phyloP scores from a whole-genome alignment of 2,113 vertebrate species.

The Heterochromis multidens region DNA sequence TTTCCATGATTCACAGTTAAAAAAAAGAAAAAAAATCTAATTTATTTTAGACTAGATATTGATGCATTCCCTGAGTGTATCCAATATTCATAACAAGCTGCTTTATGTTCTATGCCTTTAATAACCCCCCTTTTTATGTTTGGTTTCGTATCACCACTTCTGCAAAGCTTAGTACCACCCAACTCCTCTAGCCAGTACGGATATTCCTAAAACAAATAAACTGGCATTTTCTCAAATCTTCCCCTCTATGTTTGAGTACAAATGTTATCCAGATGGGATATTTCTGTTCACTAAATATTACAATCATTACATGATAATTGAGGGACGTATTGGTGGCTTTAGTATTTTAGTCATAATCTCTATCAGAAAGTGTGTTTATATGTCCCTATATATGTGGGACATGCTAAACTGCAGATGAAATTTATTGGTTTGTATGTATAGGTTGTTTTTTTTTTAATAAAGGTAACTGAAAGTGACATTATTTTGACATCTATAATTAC shows the following conservation, averaged over 20 bases:
- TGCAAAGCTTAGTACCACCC: neutral
- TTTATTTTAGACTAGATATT: too few species aligned
- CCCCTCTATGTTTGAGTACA: neutral
- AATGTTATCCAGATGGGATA: neutral
- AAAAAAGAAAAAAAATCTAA: neutral
- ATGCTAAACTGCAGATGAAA: neutral
- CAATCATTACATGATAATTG: neutral
- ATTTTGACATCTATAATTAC: too few species aligned
- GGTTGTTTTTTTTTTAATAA: too few species aligned
- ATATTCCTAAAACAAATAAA: neutral
- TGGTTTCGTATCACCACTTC: too few species aligned
- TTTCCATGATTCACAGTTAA: neutral
- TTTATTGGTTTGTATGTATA: too few species aligned
- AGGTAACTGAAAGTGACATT: too few species aligned
- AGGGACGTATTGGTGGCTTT: neutral
- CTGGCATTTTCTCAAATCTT: neutral
- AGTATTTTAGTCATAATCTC: neutral
- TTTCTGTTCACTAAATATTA: neutral
- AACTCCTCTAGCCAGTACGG: neutral
- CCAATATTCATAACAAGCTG: neutral
- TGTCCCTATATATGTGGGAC: neutral
- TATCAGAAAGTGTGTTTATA: too few species aligned
- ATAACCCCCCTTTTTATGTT: neutral
- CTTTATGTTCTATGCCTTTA: neutral
- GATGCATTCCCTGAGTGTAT: neutral